Conservation (phyloP, 2,888 invertebrate species). For the Drosophila multiciliata region DNA sequence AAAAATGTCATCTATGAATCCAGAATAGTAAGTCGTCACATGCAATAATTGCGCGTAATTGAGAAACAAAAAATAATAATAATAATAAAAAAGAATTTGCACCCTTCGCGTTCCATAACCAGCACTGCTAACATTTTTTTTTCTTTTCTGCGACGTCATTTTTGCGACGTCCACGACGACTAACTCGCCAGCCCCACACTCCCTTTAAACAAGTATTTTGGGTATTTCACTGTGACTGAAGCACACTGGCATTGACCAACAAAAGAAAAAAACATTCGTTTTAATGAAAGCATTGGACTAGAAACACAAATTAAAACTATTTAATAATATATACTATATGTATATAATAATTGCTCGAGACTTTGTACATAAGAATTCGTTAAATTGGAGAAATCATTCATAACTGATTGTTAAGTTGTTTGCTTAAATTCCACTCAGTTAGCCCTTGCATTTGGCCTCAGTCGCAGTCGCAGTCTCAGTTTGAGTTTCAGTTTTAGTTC, state of each 20-base stretch:
- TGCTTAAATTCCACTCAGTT: slow-evolving; percentile 28
- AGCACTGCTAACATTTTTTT: slow-evolving; percentile 39
- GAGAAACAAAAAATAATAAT: slow-evolving; percentile 5
- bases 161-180: slow-evolving; percentile 69
- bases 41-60: slow-evolving; percentile 64
- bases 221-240: slow-evolving; percentile 27
- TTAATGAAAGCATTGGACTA: slow-evolving; percentile 18
- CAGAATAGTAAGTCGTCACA: slow-evolving; percentile 90
- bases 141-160: slow-evolving; percentile 82
- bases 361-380: slow-evolving; percentile 39
- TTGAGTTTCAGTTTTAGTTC: slow-evolving; percentile 6
- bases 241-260: slow-evolving; percentile 31
- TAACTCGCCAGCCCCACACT: slow-evolving; percentile 51
- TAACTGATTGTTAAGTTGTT: slow-evolving; percentile 44
- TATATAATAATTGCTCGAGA: slow-evolving; percentile 32
- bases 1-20: slow-evolving; percentile 89
- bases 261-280: slow-evolving; percentile 42
- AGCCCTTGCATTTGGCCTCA: slow-evolving; percentile 42
- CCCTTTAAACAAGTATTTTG: slow-evolving; percentile 53
- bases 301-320: slow-evolving; percentile 16
- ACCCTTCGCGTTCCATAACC: slow-evolving; percentile 64
- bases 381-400: slow-evolving; percentile 32
- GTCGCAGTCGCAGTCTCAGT: not conserved
- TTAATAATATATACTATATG: slow-evolving; percentile 6
- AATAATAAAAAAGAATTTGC: slow-evolving; percentile 26